Conservation (phyloP, 2,888 invertebrate genomes). For the Cosmia pyralina region DNA sequence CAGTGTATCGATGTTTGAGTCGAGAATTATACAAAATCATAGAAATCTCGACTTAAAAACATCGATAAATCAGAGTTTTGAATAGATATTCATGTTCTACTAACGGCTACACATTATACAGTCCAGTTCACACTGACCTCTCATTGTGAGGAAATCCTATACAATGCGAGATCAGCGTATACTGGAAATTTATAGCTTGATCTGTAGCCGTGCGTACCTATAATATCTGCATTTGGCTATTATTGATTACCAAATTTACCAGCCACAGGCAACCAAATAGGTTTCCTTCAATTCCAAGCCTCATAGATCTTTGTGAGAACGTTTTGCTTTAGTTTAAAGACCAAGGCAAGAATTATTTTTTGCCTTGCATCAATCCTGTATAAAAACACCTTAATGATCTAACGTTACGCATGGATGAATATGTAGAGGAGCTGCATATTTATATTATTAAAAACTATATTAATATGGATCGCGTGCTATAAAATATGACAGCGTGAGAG, state of each 20-base stretch:
- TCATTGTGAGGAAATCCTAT: too few relatives aligned
- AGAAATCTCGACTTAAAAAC: too few relatives aligned
- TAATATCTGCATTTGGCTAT: not conserved
- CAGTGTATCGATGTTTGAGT: not conserved
- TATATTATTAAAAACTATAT: slow-evolving; percentile 6
- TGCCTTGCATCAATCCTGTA: not conserved
- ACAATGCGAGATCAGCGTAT: too few relatives aligned
- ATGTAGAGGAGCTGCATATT: slow-evolving; percentile 11
- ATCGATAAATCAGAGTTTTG: not conserved
- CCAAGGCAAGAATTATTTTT: not conserved
- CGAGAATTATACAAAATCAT: not conserved
- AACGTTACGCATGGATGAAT: slow-evolving; percentile 4
- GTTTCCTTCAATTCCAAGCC: not conserved
- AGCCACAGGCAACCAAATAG: not conserved
- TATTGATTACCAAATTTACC: not conserved
- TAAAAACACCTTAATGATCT: slow-evolving; percentile 15
- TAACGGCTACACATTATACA: too few relatives aligned
- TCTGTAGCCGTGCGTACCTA: too few relatives aligned
- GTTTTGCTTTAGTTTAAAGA: not conserved
- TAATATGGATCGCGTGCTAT: slow-evolving; percentile 32
- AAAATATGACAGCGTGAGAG: slow-evolving; percentile 16
- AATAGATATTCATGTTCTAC: not conserved
- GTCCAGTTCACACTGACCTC: too few relatives aligned
- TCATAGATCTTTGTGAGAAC: not conserved
- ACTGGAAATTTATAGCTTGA: too few relatives aligned